phyloP scores from a whole-genome alignment of 2,888 invertebrate species.

The Muscina levida region DNA sequence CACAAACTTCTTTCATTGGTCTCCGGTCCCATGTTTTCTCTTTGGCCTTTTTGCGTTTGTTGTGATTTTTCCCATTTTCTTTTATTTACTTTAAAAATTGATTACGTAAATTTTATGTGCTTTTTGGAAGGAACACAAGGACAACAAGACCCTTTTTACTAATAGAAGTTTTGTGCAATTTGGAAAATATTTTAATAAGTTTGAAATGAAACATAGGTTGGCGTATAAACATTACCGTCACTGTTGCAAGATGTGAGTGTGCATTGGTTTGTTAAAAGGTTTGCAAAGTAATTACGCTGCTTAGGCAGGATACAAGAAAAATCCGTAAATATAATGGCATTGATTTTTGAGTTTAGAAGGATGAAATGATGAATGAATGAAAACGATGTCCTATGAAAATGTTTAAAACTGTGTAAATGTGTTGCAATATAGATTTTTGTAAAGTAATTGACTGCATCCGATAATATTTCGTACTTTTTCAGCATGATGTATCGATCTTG shows the following conservation, averaged over 20 bases:
- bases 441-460: too few species aligned
- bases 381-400: too few species aligned
- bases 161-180: neutral
- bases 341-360: neutral
- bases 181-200: slow-evolving; percentile 46
- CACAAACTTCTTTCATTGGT: slow-evolving; percentile 21
- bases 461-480: too few species aligned
- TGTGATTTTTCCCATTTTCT: slow-evolving; percentile 57
- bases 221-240: neutral
- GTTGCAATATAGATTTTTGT: too few species aligned
- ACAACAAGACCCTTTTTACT: slow-evolving; percentile 7
- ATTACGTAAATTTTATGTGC: slow-evolving; percentile 48
- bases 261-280: slow-evolving; percentile 18
- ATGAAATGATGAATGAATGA: too few species aligned
- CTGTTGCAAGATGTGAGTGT: neutral
- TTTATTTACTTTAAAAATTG: slow-evolving; percentile 54
- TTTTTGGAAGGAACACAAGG: slow-evolving; percentile 31
- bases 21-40: slow-evolving; percentile 35
- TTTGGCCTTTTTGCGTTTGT: slow-evolving; percentile 45
- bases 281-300: neutral
- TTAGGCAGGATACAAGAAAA: neutral
- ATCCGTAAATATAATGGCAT: neutral
- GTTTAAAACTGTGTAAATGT: too few species aligned
- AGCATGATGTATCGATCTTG: too few species aligned
- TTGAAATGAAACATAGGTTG: slow-evolving; percentile 27